Conservation (phyloP, 64 coral and sea anemone species). For the Stichodactyla mertensii region DNA sequence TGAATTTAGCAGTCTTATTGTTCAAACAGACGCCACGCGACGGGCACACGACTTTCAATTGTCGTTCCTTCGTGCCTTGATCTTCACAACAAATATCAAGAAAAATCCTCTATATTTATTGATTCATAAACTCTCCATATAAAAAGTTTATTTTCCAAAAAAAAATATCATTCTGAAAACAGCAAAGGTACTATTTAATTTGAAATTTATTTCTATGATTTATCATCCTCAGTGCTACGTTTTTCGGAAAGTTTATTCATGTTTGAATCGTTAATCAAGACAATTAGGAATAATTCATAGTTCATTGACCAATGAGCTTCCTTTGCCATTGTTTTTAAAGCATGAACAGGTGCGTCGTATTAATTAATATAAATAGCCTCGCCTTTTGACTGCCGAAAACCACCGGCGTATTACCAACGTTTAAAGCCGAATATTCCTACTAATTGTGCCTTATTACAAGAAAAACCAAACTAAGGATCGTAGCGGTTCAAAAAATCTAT, state of each 20-base stretch:
- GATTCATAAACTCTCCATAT: too few species aligned
- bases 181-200: too few species aligned
- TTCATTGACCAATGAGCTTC: background rate
- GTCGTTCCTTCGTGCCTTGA: too few species aligned
- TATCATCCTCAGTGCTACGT: too few species aligned
- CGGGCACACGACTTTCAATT: too few species aligned
- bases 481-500: background rate
- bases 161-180: too few species aligned
- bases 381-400: conserved; percentile 16
- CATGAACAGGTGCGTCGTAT: background rate
- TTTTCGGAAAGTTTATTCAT: background rate
- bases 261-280: background rate
- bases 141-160: too few species aligned
- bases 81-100: too few species aligned
- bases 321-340: background rate
- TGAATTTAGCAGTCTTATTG: too few species aligned
- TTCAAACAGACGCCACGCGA: too few species aligned
- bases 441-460: conserved; percentile 14
- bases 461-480: background rate
- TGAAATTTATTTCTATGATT: too few species aligned
- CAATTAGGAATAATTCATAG: background rate
- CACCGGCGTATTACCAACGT: background rate
- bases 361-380: conserved; percentile 13
- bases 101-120: too few species aligned
- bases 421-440: background rate